Base-by-base conservation (phyloP, 2,113 vertebrate species). In the Engystomops pustulosus region DNA sequence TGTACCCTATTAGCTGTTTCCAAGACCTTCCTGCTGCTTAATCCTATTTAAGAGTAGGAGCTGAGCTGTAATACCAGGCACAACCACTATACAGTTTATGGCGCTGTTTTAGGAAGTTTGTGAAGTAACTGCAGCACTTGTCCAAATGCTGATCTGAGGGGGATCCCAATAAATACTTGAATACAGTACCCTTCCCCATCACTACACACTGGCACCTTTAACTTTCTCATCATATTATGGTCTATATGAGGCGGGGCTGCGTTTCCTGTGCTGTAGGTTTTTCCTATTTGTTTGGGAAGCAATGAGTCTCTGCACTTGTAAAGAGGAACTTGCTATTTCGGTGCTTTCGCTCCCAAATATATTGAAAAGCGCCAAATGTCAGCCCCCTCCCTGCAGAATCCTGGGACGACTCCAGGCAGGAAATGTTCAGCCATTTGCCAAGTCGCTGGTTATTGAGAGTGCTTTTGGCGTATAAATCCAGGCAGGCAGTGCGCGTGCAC, bases 341-440 rank as follows among this genome's bases (percentile, higher is more conserved):
- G 15, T 18, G 12, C 30, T 32, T 65, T 65, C 27, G 2, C 18
- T 65, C 30, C 60, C 17, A n/a, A 65, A 17, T 62, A 17, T 67
- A 67, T 36, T 36, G 62, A 67, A 36, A 36, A 67, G 62, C 62
- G 62, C 62, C 62, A 67, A 67, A 25, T 67, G 30, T 14, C 18
- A 67, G 15, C 62, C 32, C 62, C 62, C 62, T 9, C 62, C 62
- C 62, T 20, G 62, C 32, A 36, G 62, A 67, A 67, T 67, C 62
- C 62, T 67, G 62, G 32, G 62, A 34, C 6, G 0, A 36, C 30
- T 67, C 62, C 62, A 67, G 62, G 62, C 62, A 67, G 62, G 62
- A 67, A 67, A 67, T 67, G 62, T 67, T 36, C 62, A 67, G 62
- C 62, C 62, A 36, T 67, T 67, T 67, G 62, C 62, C 62, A 67